Conservation (phyloP, 1,140 invertebrate genomes). For the Trichonephila clavata region DNA sequence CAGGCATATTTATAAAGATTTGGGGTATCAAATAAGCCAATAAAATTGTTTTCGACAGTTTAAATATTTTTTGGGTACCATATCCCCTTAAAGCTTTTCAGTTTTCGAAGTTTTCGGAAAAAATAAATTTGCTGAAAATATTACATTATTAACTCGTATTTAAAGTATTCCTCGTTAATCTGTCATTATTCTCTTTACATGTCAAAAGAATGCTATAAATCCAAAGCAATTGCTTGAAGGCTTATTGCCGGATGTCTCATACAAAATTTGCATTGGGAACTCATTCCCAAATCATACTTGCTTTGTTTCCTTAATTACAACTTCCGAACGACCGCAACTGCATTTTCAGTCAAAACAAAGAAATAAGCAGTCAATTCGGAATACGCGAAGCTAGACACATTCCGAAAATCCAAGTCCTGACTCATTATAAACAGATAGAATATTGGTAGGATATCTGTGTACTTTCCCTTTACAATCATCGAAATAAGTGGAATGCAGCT, state of each 20-base stretch:
- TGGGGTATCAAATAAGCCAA: too few species aligned
- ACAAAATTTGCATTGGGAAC: neutral
- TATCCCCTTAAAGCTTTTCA: too few species aligned
- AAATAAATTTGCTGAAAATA: too few species aligned
- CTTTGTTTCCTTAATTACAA: slow-evolving; percentile 58
- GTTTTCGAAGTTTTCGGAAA: too few species aligned
- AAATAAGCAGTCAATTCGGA: slow-evolving; percentile 45
- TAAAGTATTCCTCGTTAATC: neutral
- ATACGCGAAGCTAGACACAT: neutral
- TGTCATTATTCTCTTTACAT: neutral
- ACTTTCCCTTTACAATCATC: slow-evolving; percentile 23
- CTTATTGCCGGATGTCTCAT: neutral
- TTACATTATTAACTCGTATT: neutral
- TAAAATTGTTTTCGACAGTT: too few species aligned
- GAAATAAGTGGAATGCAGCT: slow-evolving; percentile 28
- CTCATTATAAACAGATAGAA: slow-evolving; percentile 55
- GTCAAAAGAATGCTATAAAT: neutral
- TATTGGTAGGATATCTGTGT: slow-evolving; percentile 12
- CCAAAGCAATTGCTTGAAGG: neutral
- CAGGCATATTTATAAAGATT: too few species aligned
- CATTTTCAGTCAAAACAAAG: slow-evolving; percentile 49
- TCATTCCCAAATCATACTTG: slow-evolving; percentile 8
- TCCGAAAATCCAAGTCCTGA: slow-evolving; percentile 3
- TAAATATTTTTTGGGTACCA: too few species aligned
- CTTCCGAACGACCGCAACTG: slow-evolving; percentile 33